phyloP scores from a whole-genome alignment of 2,113 vertebrate species.

The Ophthalmolycus amberensis region DNA sequence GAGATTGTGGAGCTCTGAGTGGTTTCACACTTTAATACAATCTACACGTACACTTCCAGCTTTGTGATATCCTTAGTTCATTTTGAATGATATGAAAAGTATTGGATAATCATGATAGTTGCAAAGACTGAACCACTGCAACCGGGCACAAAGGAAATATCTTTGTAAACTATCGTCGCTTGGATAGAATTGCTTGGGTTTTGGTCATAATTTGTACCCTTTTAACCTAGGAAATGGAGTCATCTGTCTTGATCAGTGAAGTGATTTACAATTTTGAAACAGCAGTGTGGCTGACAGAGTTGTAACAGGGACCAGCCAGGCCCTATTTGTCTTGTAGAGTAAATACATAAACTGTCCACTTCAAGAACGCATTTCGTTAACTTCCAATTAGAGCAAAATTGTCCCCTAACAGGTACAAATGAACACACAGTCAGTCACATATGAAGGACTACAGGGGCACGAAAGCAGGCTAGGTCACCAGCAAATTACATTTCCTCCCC shows the following conservation, averaged over 20 bases:
- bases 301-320: constrained; percentile 50
- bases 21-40: constrained; percentile 31
- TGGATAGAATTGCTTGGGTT: constrained; percentile 58
- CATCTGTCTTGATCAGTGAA: constrained; percentile 67
- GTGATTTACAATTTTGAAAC: constrained; percentile 62
- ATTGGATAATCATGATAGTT: constrained; percentile 29
- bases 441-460: constrained; percentile 13
- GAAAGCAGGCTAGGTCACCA: constrained; percentile 35
- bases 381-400: constrained; percentile 45
- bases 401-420: constrained; percentile 56
- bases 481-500: constrained; percentile 66
- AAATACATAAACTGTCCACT: constrained; percentile 72
- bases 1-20: constrained; percentile 2
- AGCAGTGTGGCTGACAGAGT: constrained; percentile 50
- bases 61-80: constrained; percentile 31
- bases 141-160: constrained; percentile 35
- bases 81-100: constrained; percentile 44
- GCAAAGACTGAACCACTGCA: constrained; percentile 9
- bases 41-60: constrained; percentile 26
- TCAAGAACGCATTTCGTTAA: constrained; percentile 54
- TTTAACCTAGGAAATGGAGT: constrained; percentile 68
- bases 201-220: constrained; percentile 64
- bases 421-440: constrained; percentile 35
- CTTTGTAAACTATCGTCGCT: constrained; percentile 27
- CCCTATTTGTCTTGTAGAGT: constrained; percentile 63